Conservation (phyloP, 2,888 invertebrate genomes). For the Mactromeris polynyma region DNA sequence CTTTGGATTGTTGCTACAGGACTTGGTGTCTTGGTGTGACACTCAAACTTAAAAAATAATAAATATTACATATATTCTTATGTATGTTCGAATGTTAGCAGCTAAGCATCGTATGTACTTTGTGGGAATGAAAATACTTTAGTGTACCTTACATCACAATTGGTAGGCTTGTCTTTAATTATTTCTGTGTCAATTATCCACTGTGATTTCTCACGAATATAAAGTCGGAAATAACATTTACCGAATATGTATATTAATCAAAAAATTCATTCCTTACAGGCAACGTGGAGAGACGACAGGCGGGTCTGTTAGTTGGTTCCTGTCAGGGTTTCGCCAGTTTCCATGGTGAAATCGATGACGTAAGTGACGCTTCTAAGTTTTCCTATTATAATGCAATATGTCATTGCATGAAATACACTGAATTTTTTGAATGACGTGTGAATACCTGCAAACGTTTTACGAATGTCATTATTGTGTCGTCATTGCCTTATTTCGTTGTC, state of each 20-base stretch:
- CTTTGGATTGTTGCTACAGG: no score
- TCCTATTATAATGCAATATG: background rate
- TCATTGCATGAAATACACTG: background rate
- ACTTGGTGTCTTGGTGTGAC: no score
- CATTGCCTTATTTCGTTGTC: background rate
- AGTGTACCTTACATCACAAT: no score
- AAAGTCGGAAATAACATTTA: background rate
- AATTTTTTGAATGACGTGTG: background rate
- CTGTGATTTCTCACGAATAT: background rate
- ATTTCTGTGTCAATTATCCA: no score
- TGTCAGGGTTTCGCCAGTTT: constrained; percentile 73
- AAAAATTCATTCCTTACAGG: constrained; percentile 60
- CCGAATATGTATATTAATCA: background rate
- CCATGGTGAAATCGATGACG: constrained; percentile 79
- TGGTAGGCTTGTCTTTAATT: no score
- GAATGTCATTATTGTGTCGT: background rate
- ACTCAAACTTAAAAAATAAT: no score
- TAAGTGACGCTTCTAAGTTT: constrained; percentile 60
- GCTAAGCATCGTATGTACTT: no score
- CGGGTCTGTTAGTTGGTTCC: constrained; percentile 73
- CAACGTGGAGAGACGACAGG: constrained; percentile 72
- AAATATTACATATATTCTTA: no score
- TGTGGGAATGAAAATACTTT: no score
- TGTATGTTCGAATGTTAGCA: no score
- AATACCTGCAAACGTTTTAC: background rate